These are phyloP conservation scores for Hydrolagus affinis DNA, from an alignment of 2,113 vertebrate species.

Conservation along the genomic window DNA sequence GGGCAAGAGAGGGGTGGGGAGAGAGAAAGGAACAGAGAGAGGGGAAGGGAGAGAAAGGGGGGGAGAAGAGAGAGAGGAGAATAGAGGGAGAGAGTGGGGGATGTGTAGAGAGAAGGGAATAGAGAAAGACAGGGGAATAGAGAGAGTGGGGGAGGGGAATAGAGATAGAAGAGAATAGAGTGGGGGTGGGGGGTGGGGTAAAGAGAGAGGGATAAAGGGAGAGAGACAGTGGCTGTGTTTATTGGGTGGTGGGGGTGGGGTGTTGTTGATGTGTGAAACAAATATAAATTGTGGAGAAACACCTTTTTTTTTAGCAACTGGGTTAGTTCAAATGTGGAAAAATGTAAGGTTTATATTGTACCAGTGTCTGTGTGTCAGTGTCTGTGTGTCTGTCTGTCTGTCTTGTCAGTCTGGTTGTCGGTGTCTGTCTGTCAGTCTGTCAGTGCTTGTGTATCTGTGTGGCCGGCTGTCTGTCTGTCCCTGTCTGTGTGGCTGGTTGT, in stretches of 20 bases:
- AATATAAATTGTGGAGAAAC: slow-evolving; percentile 10
- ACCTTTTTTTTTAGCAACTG: slow-evolving; percentile 27
- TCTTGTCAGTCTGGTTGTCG: slow-evolving; percentile 21
- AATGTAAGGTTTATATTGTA: not conserved
- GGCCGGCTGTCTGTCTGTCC: no score
- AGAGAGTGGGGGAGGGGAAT: not conserved
- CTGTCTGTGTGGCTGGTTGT: not conserved
- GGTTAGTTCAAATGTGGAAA: slow-evolving; percentile 17
- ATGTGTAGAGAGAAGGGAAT: not conserved
- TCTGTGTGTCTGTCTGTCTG: not conserved
- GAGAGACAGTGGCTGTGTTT: slow-evolving; percentile 43
- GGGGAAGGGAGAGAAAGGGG: not conserved
- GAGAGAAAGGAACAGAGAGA: not conserved
- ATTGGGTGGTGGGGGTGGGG: not conserved
- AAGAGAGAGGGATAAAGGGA: slow-evolving; percentile 41
- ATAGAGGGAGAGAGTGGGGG: not conserved
- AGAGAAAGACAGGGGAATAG: not conserved
- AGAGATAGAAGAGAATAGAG: not conserved
- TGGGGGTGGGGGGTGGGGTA: slow-evolving; percentile 33
- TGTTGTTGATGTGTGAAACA: slow-evolving; percentile 18
- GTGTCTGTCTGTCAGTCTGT: not conserved
- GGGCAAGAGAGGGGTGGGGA: not conserved
- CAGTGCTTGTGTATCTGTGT: slow-evolving; percentile 1
- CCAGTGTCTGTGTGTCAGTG: slow-evolving; percentile 6
- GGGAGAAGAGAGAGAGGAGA: not conserved